phyloP scores from a whole-genome alignment of 2,113 vertebrate genomes.

The Alligator mississippiensis region DNA sequence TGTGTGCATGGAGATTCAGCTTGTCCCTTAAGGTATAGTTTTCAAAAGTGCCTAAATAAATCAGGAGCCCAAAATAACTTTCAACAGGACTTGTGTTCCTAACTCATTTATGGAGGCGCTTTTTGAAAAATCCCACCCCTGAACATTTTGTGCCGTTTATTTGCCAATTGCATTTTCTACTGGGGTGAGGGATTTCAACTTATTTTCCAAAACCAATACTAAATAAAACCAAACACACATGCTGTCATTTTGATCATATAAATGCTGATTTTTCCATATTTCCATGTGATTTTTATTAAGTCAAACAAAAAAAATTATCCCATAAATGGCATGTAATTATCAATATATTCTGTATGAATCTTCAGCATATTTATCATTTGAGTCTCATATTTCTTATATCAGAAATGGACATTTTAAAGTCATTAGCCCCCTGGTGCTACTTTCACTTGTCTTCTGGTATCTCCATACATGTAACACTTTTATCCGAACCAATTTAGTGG shows the following conservation, averaged over 20 bases:
- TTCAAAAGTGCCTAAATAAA: slow-evolving; percentile 47
- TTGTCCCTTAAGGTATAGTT: neutral
- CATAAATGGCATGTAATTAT: neutral
- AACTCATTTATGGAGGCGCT: neutral
- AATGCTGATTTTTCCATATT: neutral
- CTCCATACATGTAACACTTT: neutral
- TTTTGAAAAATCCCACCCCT: slow-evolving; percentile 11
- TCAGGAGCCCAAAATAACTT: neutral
- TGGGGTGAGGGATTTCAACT: neutral
- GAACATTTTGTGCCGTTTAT: neutral
- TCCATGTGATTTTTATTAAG: neutral
- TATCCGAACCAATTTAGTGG: neutral
- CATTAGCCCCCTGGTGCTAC: neutral
- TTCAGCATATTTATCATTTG: neutral
- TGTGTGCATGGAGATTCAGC: neutral
- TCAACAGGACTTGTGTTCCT: neutral
- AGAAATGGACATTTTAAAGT: neutral
- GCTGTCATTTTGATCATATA: neutral
- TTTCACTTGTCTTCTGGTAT: neutral
- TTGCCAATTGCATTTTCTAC: neutral
- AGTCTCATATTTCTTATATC: neutral
- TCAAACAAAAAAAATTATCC: neutral
- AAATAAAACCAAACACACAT: neutral
- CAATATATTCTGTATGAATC: neutral
- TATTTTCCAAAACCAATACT: neutral